Evolutionary conservation across 2,888 invertebrate species (phyloP).

Genomic region (Nesidiocoris tenuis): DNA sequence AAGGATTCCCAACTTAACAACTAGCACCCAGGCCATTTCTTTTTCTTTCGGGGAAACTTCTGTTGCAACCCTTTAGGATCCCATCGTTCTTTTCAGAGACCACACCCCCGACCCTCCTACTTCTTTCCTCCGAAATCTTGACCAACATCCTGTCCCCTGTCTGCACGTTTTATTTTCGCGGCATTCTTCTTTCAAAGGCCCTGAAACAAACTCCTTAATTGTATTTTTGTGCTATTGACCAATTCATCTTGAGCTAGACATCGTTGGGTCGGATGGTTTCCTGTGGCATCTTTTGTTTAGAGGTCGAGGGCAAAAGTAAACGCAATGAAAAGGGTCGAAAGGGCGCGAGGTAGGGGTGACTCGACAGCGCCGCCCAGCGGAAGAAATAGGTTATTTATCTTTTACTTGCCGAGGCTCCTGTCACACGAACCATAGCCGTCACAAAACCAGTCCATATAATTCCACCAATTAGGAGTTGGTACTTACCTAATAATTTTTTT

Average conservation of each 20-base stretch:
- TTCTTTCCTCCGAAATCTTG: not conserved
- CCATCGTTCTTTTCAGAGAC: slow-evolving; percentile 5
- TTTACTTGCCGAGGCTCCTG: not conserved
- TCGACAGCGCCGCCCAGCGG: not conserved
- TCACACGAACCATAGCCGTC: no score
- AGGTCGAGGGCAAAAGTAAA: slow-evolving; percentile 16
- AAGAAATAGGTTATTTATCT: slow-evolving; percentile 37
- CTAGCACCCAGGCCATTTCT: slow-evolving; percentile 13
- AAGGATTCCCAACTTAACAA: slow-evolving; percentile 36
- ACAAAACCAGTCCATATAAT: no score
- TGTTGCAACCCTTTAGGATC: slow-evolving; percentile 24
- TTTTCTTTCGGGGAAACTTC: slow-evolving; percentile 17
- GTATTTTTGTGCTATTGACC: slow-evolving; percentile 36
- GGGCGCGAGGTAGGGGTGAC: slow-evolving; percentile 12
- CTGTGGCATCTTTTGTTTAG: slow-evolving; percentile 11
- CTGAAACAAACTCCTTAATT: slow-evolving; percentile 34
- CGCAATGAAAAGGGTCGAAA: not conserved
- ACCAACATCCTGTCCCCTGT: not conserved
- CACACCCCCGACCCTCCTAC: not conserved
- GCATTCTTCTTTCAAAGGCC: not conserved
- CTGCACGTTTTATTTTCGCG: not conserved
- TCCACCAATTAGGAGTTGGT: no score
- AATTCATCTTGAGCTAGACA: slow-evolving; percentile 19
- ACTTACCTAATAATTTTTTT: no score
- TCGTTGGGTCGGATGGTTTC: not conserved